Evolutionary conservation across 2,888 invertebrate genomes (phyloP).

Genomic region (Drosophila prolongata): DNA sequence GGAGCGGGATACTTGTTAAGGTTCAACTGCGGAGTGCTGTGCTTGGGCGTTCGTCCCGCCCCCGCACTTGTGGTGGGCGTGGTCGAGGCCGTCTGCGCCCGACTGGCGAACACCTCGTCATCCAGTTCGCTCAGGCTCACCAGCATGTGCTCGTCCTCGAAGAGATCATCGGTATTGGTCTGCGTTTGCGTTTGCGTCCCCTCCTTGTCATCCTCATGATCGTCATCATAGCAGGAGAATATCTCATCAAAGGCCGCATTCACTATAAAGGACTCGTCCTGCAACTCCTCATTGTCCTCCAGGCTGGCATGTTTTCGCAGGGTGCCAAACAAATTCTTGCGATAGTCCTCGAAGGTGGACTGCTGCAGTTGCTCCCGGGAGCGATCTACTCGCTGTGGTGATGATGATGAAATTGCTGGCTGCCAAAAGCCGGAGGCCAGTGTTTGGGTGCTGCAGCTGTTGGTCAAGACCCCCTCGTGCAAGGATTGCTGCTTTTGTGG

Average conservation of each 20-base stretch:
- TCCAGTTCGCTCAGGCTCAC: slow-evolving; percentile 75
- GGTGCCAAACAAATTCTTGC: slow-evolving; percentile 81
- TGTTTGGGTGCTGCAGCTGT: slow-evolving; percentile 67
- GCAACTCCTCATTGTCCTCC: slow-evolving; percentile 60
- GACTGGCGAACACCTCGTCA: slow-evolving; percentile 72
- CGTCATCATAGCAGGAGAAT: slow-evolving; percentile 80
- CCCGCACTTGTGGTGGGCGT: slow-evolving; percentile 55
- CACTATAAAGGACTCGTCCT: slow-evolving; percentile 79
- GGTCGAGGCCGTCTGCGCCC: slow-evolving; percentile 55
- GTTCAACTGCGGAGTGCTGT: slow-evolving; percentile 57
- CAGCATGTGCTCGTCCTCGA: slow-evolving; percentile 72
- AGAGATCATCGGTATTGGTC: slow-evolving; percentile 60
- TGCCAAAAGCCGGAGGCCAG: slow-evolving; percentile 49
- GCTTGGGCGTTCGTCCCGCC: slow-evolving; percentile 73
- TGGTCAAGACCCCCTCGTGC: slow-evolving; percentile 45
- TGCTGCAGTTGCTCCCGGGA: slow-evolving; percentile 57
- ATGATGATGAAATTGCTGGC: neutral
- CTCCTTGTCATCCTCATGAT: slow-evolving; percentile 53
- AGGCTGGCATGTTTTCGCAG: slow-evolving; percentile 38
- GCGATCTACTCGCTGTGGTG: slow-evolving; percentile 36
- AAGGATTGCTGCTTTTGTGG: slow-evolving; percentile 45
- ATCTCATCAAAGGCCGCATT: slow-evolving; percentile 83
- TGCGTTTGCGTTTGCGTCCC: slow-evolving; percentile 26
- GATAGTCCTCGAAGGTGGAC: slow-evolving; percentile 81
- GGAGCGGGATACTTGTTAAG: slow-evolving; percentile 69